Evolutionary conservation across 2,797 vertebrate species (phyloP).

Genomic region (Eleutherodactylus coqui): DNA sequence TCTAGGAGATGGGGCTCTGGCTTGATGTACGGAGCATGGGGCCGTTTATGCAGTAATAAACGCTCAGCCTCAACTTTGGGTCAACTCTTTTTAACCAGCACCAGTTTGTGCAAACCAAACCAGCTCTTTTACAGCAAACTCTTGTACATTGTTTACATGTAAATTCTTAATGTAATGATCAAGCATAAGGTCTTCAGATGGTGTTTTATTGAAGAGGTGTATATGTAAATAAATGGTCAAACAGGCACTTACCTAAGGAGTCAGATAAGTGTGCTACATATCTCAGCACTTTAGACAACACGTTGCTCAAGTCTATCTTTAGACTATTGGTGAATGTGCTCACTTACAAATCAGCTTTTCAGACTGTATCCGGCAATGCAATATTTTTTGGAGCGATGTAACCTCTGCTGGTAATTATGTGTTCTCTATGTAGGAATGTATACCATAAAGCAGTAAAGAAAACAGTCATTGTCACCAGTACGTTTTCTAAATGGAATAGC

Average conservation of each 20-base stretch:
- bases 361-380: not conserved
- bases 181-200: not conserved
- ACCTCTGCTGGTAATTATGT: not conserved
- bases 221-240: constrained; percentile 51
- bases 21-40: not conserved
- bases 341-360: not conserved
- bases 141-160: constrained; percentile 52
- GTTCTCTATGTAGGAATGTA: not conserved
- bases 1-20: not conserved
- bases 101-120: constrained; percentile 7
- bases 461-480: not conserved
- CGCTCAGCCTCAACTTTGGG: not conserved
- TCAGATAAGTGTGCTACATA: not conserved
- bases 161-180: constrained; percentile 1
- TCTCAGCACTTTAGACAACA: not conserved
- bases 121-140: constrained; percentile 9
- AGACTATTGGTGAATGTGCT: not conserved
- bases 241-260: constrained; percentile 41
- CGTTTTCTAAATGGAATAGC: not conserved
- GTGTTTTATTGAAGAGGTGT: constrained; percentile 32
- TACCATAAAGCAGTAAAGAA: not conserved
- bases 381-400: not conserved
- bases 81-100: not conserved
- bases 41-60: constrained; percentile 4
- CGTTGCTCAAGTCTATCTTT: not conserved